A percentile compares a stretch with the other conserved stretches of the same genome.
These are phyloP conservation scores for Carettochelys insculpta DNA, from an alignment of 2,113 vertebrate genomes.

Conservation along the genomic window DNA sequence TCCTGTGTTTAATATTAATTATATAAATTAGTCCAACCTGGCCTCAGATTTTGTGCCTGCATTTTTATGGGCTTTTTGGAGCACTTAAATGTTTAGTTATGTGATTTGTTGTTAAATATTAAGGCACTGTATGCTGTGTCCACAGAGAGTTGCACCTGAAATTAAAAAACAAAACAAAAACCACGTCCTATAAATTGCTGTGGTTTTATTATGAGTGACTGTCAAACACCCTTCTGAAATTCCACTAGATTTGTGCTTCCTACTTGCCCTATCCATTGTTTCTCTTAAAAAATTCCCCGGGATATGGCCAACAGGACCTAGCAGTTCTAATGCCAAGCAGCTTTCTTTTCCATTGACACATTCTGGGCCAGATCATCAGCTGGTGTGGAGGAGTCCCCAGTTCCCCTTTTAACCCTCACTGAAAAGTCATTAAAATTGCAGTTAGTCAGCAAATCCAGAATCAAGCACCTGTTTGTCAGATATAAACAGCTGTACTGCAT, in stretches of 20 bases:
- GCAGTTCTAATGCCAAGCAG: neutral
- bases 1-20: neutral
- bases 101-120: neutral
- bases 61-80: neutral
- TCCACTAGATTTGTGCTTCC: neutral
- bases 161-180: neutral
- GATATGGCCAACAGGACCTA: neutral
- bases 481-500: conserved; percentile 40
- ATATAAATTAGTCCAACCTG: neutral
- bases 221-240: neutral
- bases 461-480: conserved; percentile 59
- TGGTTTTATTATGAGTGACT: neutral
- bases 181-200: neutral
- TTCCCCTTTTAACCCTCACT: conserved; percentile 34
- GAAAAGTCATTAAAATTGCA: conserved; percentile 60
- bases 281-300: neutral
- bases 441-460: conserved; percentile 64
- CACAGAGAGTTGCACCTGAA: neutral
- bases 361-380: rapidly evolving
- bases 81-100: rapidly evolving
- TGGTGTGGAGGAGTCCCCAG: conserved; percentile 32
- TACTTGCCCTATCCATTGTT: neutral
- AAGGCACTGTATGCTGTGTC: neutral
- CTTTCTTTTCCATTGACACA: neutral
- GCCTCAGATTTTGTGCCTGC: neutral